Evolutionary conservation across 2,797 vertebrate genomes (phyloP).

Genomic region (Phyllotis vaccarum): DNA sequence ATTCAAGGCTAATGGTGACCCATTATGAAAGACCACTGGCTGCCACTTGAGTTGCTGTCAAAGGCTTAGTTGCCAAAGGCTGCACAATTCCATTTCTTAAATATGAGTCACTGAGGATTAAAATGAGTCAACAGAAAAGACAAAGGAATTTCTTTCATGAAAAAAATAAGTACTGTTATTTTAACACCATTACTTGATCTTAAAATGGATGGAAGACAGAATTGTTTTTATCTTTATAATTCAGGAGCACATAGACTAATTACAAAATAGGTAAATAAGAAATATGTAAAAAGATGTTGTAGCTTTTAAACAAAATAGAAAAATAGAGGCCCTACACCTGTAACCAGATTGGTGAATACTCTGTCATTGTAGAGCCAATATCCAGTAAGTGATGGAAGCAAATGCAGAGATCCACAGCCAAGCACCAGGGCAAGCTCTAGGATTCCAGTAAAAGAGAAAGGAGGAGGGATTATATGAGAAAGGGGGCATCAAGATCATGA

Average conservation of each 20-base stretch:
- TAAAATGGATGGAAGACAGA: slow-evolving; percentile 50
- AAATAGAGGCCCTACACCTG: too few relatives aligned
- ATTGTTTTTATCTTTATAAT: slow-evolving; percentile 49
- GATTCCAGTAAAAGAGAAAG: too few relatives aligned
- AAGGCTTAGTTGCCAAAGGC: slow-evolving; percentile 57
- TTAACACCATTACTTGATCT: slow-evolving; percentile 63
- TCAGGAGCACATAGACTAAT: slow-evolving; percentile 36
- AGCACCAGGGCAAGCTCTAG: too few relatives aligned
- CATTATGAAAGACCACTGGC: slow-evolving; percentile 58
- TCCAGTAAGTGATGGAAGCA: too few relatives aligned
- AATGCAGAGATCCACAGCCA: too few relatives aligned
- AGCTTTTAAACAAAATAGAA: too few relatives aligned
- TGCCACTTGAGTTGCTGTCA: slow-evolving; percentile 51
- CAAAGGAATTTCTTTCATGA: slow-evolving; percentile 72
- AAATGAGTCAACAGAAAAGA: slow-evolving; percentile 66
- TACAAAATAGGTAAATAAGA: neutral
- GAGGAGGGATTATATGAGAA: too few relatives aligned
- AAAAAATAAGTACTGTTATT: slow-evolving; percentile 68
- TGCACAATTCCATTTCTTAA: slow-evolving; percentile 68
- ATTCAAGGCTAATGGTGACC: slow-evolving; percentile 41
- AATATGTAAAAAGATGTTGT: neutral
- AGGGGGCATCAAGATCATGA: too few relatives aligned
- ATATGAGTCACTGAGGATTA: slow-evolving; percentile 73
- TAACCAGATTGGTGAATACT: too few relatives aligned
- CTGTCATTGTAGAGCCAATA: too few relatives aligned